Percentiles rank a stretch among this genome's conserved stretches.
Conservation (phyloP, 2,888 invertebrate species). For the Phymatocera aterrima region DNA sequence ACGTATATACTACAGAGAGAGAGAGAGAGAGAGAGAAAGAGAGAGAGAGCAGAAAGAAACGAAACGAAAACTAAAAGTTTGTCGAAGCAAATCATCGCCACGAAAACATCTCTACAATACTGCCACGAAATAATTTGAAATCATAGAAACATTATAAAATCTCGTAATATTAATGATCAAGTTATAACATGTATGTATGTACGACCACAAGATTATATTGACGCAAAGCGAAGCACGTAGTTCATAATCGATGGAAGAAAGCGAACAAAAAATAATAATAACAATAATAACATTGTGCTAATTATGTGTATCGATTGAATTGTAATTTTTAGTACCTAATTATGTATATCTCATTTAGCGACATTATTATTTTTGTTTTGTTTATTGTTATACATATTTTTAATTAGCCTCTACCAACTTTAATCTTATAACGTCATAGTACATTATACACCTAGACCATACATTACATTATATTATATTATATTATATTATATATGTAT, state of each 20-base stretch:
- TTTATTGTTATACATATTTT: not conserved
- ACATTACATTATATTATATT: conserved; percentile 63
- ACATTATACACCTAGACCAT: no score
- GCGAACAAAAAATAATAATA: not conserved
- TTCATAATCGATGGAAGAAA: not conserved
- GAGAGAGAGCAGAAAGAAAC: not conserved
- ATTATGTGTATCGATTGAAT: no score
- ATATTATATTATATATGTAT: conserved; percentile 59
- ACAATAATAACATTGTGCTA: no score
- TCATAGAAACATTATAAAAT: not conserved
- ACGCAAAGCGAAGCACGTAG: not conserved
- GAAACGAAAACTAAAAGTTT: no score
- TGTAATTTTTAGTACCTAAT: no score
- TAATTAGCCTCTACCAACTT: conserved; percentile 37
- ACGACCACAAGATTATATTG: no score
- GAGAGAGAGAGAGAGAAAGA: not conserved
- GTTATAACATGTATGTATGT: not conserved
- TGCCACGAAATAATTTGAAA: conserved; percentile 25
- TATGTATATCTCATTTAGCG: conserved; percentile 4
- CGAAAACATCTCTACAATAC: conserved; percentile 42
- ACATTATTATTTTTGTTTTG: not conserved
- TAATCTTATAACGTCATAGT: conserved; percentile 64
- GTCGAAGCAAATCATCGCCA: conserved; percentile 45
- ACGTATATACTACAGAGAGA: conserved; percentile 9
- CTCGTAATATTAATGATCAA: no score